phyloP scores from a whole-genome alignment of 1,140 invertebrate genomes.

The Ostrea denselamellosa region DNA sequence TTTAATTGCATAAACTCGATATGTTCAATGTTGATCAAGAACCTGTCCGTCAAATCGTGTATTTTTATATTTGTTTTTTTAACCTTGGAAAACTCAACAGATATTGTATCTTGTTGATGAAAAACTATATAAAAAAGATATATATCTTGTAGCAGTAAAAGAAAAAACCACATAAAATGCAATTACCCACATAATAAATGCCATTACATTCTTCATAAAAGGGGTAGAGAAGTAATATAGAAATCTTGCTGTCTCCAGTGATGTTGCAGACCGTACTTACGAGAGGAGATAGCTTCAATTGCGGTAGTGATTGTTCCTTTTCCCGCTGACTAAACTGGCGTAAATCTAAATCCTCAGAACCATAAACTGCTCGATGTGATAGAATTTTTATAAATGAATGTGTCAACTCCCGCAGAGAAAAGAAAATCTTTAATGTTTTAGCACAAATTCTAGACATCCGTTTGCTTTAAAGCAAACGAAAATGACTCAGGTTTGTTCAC shows the following conservation, averaged over 20 bases:
- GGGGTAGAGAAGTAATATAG: not conserved
- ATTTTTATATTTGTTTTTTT: not conserved
- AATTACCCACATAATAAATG: not conserved
- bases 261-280: not conserved
- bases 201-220: not conserved
- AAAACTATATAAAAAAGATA: not conserved
- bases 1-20: not conserved
- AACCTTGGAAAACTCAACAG: not conserved
- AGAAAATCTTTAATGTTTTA: slow-evolving; percentile 7
- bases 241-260: not conserved
- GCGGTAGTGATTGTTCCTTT: not conserved
- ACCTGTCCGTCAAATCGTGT: not conserved
- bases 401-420: not conserved
- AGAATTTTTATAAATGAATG: slow-evolving; percentile 13
- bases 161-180: not conserved
- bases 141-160: not conserved
- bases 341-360: not conserved
- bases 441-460: not conserved
- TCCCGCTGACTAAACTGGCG: not conserved
- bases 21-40: not conserved
- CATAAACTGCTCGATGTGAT: not conserved
- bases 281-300: not conserved
- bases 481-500: no score
- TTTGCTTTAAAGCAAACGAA: not conserved
- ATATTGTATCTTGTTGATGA: not conserved